Evolutionary conservation across 2,113 vertebrate genomes (phyloP).

Genomic region (Oncorhynchus tshawytscha): DNA sequence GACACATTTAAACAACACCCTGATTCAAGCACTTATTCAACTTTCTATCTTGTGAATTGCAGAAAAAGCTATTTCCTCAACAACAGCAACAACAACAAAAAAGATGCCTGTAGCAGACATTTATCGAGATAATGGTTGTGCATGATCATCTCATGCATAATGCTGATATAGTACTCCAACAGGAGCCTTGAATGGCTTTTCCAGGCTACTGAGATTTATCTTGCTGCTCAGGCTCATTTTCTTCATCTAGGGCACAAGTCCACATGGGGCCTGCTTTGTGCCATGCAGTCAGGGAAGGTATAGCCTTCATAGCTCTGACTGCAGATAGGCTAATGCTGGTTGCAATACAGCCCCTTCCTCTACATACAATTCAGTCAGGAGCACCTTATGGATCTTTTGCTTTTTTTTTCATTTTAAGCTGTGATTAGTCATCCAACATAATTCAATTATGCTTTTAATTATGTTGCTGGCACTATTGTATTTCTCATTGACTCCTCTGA

Average conservation of each 20-base stretch:
- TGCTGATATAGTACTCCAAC: slow-evolving; percentile 44
- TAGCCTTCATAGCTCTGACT: background rate
- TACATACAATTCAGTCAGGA: background rate
- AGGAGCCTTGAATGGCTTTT: slow-evolving; percentile 34
- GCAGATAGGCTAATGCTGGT: background rate
- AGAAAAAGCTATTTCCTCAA: background rate
- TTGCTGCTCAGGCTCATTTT: slow-evolving; percentile 57
- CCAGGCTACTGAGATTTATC: slow-evolving; percentile 56
- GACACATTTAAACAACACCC: background rate
- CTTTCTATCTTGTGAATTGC: background rate
- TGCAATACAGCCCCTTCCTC: background rate
- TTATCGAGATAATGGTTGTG: background rate
- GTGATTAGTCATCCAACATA: slow-evolving; percentile 3
- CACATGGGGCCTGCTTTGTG: slow-evolving; percentile 26
- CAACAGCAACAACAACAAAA: background rate
- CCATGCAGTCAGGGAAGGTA: background rate
- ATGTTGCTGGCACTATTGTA: background rate
- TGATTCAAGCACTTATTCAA: slow-evolving; percentile 1
- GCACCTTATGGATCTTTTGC: background rate
- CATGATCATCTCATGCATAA: slow-evolving; percentile 33
- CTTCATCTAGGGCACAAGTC: slow-evolving; percentile 49
- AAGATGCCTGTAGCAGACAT: background rate
- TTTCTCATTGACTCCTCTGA: too few species aligned
- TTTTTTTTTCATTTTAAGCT: too few species aligned
- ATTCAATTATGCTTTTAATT: slow-evolving; percentile 8